Evolutionary conservation across 2,888 invertebrate species (phyloP).

Genomic region (Ariolimax columbianus): DNA sequence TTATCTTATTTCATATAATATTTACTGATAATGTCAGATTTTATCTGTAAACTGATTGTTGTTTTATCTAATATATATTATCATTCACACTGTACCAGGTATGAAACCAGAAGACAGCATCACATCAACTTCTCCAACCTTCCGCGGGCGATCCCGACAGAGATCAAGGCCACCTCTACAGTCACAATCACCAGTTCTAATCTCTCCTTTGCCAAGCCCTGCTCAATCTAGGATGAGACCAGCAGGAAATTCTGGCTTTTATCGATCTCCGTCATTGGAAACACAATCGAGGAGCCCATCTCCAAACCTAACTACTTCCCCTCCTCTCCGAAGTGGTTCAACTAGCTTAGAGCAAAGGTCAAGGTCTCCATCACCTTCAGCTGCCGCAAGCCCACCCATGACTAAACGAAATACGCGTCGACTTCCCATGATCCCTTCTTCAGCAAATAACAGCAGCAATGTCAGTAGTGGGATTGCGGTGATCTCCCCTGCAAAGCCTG

Average conservation of each 20-base stretch:
- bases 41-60: neutral
- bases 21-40: too few species aligned
- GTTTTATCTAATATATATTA: neutral
- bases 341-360: slow-evolving; percentile 80
- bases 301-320: slow-evolving; percentile 80
- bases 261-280: slow-evolving; percentile 78
- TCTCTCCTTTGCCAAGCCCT: slow-evolving; percentile 72
- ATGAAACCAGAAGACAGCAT: slow-evolving; percentile 64
- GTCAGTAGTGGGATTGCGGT: neutral
- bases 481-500: slow-evolving; percentile 84
- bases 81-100: slow-evolving; percentile 36
- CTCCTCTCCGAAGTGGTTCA: slow-evolving; percentile 79
- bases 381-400: slow-evolving; percentile 55
- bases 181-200: slow-evolving; percentile 66
- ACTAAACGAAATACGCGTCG: slow-evolving; percentile 65
- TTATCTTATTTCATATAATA: too few species aligned
- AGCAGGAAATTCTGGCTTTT: slow-evolving; percentile 61
- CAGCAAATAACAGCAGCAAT: neutral
- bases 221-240: slow-evolving; percentile 60
- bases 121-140: slow-evolving; percentile 69
- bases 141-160: slow-evolving; percentile 62
- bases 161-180: slow-evolving; percentile 66
- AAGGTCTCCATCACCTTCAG: slow-evolving; percentile 77
- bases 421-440: slow-evolving; percentile 56
- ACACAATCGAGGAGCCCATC: slow-evolving; percentile 87